Base-by-base conservation (phyloP, 2,113 vertebrate species). In the Trematomus loennbergii region DNA sequence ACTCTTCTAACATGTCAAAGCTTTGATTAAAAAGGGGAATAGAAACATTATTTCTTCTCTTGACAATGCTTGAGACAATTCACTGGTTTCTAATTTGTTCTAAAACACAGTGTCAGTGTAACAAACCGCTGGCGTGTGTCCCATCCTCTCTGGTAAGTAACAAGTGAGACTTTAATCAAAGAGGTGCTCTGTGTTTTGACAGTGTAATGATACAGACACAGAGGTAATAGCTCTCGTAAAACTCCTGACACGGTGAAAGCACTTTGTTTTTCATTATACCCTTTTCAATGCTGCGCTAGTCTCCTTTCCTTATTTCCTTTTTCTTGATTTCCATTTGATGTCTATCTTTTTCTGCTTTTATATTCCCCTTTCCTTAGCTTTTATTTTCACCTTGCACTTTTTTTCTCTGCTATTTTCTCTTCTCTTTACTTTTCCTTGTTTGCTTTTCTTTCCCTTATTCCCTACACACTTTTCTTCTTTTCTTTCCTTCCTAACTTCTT, bases 141-240 rank as follows among this genome's bases (percentile, higher is more conserved):
- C 68, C 46, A 55, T 70, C 49, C 40, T 68, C 40, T 50, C 65
- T 64, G 72, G 69, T 71, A 69, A 87, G 77, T 78, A 78, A 84
- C 62, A 63, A 50, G 70, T 59, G 77, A 85, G 69, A 55, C 62
- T 87, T 87, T 86, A 91, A 91, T 89, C 83, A 88, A 83, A 88
- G 69, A 73, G 68, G 17, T 18, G 72, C 78, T 63, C 62, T 46
- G 75, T 71, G 78, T 77, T 87, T 81, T 89, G 86, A 84, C 84
- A 82, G 79, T 64, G 74, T 85, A 82, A 87, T 82, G 81, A 91
- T 88, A 83, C 66, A 58, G 74, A 76, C 76, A 71, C 68, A 46
- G 85, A 87, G 78, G 58, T 84, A 89, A 89, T 78, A 60, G 68
- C 29, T 85, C 82, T 86, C 16, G 18, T 76, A 84, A 91, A 88